These are phyloP conservation scores for Adineta ricciae DNA, from an alignment of 2,888 invertebrate species.

Conservation along the genomic window DNA sequence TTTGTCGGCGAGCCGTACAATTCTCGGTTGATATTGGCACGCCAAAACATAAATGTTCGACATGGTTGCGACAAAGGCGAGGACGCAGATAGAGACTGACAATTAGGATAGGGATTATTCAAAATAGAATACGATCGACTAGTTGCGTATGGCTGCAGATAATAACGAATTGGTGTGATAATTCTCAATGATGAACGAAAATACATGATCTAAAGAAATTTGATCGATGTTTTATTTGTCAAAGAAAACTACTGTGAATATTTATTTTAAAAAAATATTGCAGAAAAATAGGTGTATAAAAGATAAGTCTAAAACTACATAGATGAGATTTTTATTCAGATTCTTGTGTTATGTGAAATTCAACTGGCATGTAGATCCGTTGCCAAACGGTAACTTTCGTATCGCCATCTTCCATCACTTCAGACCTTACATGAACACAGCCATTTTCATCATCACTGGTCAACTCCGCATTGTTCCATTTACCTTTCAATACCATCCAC, in stretches of 20 bases:
- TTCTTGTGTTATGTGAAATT: not conserved
- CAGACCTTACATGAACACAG: not conserved
- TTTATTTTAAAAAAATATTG: not conserved
- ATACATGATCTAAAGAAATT: not conserved
- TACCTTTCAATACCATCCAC: not conserved
- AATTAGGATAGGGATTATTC: not conserved
- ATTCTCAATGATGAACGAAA: not conserved
- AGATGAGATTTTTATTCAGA: not conserved
- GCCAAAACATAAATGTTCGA: not conserved
- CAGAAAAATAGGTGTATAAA: not conserved
- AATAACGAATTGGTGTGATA: not conserved
- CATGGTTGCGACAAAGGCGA: not conserved
- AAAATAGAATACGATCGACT: not conserved
- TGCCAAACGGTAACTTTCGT: not conserved
- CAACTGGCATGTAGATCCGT: constrained; percentile 13
- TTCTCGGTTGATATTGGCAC: not conserved
- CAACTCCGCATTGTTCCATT: not conserved
- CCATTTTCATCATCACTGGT: constrained; percentile 2
- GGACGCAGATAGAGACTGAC: not conserved
- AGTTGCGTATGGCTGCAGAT: not conserved
- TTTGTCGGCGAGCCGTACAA: not conserved
- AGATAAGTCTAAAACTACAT: not conserved
- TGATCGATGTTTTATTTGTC: not conserved
- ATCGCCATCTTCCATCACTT: not conserved
- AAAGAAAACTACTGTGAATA: not conserved